phyloP scores from a whole-genome alignment of 2,797 vertebrate species.

The Tadarida brasiliensis region DNA sequence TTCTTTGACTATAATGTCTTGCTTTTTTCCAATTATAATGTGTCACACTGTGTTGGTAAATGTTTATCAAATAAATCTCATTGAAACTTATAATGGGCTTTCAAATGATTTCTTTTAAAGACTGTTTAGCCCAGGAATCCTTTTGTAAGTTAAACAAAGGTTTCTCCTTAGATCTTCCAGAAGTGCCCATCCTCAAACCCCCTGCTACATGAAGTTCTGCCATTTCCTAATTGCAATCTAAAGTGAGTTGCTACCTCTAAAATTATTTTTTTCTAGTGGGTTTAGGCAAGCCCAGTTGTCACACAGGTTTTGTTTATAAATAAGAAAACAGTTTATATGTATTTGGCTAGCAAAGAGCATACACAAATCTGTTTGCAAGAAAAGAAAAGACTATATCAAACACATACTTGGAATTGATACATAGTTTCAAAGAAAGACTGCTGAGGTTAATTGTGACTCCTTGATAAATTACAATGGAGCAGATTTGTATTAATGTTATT shows the following conservation, averaged over 20 bases:
- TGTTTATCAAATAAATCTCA: neutral
- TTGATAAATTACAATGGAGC: neutral
- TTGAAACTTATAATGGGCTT: neutral
- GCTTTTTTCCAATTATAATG: neutral
- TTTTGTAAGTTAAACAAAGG: neutral
- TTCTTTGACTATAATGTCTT: neutral
- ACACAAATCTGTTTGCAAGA: neutral
- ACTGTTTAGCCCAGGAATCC: neutral
- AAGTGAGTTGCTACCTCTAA: neutral
- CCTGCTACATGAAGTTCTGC: neutral
- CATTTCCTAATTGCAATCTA: neutral
- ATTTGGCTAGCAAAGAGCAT: neutral
- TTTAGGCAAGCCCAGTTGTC: neutral
- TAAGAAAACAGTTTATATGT: neutral
- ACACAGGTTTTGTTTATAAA: neutral
- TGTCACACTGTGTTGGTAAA: neutral
- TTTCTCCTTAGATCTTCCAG: neutral
- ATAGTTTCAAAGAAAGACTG: neutral
- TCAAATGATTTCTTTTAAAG: slow-evolving; percentile 33
- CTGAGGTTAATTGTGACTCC: neutral
- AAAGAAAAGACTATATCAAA: neutral
- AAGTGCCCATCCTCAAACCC: neutral
- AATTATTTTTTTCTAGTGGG: neutral
- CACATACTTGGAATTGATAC: neutral
- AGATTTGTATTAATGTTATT: neutral